These are phyloP conservation scores for Tetheella fluctuosa DNA, from an alignment of 2,888 invertebrate species.

Conservation along the genomic window DNA sequence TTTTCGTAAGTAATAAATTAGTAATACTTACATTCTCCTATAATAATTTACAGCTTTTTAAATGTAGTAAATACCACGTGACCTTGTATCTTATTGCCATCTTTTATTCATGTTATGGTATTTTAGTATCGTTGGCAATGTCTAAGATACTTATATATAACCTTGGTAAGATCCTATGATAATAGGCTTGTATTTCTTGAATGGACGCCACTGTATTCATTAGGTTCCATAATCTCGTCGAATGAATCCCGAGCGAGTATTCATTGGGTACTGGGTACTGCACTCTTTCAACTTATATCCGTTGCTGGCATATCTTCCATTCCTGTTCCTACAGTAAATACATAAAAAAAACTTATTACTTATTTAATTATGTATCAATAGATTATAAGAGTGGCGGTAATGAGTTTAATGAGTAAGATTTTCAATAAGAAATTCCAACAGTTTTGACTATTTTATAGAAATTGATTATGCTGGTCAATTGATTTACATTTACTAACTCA, in stretches of 20 bases:
- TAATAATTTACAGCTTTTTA: neutral
- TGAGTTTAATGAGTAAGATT: no score
- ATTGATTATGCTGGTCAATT: no score
- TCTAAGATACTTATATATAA: neutral
- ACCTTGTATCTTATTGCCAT: constrained; percentile 9
- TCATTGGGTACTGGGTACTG: no score
- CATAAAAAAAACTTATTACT: constrained; percentile 43
- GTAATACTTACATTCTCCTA: constrained; percentile 1
- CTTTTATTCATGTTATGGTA: constrained; percentile 16
- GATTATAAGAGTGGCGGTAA: constrained; percentile 30
- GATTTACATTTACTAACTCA: no score
- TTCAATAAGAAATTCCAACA: no score
- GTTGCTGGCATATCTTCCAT: constrained; percentile 28
- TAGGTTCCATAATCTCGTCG: constrained; percentile 22
- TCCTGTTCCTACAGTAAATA: constrained; percentile 30
- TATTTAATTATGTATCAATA: constrained; percentile 40
- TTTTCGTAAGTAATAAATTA: constrained; percentile 16
- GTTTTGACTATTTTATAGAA: no score
- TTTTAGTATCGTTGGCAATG: constrained; percentile 8
- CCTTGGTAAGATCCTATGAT: constrained; percentile 7
- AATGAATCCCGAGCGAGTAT: constrained; percentile 28
- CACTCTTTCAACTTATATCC: constrained; percentile 35
- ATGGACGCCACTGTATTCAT: constrained; percentile 5
- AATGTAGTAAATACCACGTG: constrained; percentile 20
- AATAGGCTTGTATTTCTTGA: constrained; percentile 1